These are phyloP conservation scores for Jacana jacana DNA, from an alignment of 2,113 vertebrate species.

Conservation along the genomic window DNA sequence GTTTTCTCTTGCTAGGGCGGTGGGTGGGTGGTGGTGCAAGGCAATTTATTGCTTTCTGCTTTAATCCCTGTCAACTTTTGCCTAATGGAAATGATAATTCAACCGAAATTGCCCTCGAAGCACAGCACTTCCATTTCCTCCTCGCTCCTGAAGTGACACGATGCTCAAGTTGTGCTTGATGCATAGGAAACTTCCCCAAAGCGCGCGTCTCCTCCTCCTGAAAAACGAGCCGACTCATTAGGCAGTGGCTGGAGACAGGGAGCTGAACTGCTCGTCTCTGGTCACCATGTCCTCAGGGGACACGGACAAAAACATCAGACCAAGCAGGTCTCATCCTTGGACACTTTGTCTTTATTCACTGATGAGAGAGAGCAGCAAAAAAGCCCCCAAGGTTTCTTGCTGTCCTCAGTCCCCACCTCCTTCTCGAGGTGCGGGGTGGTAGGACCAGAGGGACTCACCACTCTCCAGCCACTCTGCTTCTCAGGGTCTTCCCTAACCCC, in stretches of 20 bases:
- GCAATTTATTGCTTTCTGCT: neutral
- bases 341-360: neutral
- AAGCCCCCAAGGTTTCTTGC: neutral
- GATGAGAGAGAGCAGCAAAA: neutral
- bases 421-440: neutral
- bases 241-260: neutral
- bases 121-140: neutral
- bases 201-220: neutral
- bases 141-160: neutral
- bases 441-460: neutral
- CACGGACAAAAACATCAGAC: neutral
- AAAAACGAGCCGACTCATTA: neutral
- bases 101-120: neutral
- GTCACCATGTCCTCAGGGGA: neutral
- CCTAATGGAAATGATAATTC: neutral
- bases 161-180: neutral
- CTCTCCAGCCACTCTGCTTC: neutral
- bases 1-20: neutral
- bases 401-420: neutral
- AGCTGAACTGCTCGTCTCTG: neutral
- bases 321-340: neutral
- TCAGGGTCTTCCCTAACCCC: neutral
- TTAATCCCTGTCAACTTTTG: neutral
- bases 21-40: fast-evolving
- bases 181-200: neutral